Evolutionary conservation across 1,140 invertebrate species (phyloP).

Genomic region (Achatina immaculata): DNA sequence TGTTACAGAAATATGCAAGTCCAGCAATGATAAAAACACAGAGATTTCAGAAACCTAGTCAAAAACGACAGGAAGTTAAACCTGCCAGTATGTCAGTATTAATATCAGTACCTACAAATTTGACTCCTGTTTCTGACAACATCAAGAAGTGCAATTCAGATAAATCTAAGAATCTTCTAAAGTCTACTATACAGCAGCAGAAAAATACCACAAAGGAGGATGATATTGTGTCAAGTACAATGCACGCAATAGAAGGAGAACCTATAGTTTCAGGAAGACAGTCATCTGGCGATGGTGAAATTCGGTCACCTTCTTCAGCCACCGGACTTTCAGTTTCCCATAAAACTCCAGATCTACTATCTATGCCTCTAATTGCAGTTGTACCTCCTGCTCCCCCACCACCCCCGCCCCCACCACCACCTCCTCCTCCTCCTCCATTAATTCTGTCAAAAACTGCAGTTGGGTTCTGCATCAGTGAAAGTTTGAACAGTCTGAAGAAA

Average conservation of each 20-base stretch:
- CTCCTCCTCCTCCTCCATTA: slow-evolving; percentile 43
- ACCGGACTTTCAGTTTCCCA: no score
- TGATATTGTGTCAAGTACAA: no score
- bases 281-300: no score
- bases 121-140: no score
- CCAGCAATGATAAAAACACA: slow-evolving; percentile 64
- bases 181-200: slow-evolving; percentile 7
- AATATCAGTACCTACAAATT: slow-evolving; percentile 2
- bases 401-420: slow-evolving; percentile 41
- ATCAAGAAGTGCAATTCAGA: no score
- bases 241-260: no score
- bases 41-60: slow-evolving; percentile 59
- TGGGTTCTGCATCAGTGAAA: neutral
- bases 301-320: no score
- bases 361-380: no score
- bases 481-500: slow-evolving; percentile 16
- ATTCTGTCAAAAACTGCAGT: neutral
- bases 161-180: slow-evolving; percentile 42
- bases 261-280: no score
- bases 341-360: no score
- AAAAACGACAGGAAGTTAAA: slow-evolving; percentile 37
- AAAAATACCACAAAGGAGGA: slow-evolving; percentile 32
- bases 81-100: slow-evolving; percentile 4
- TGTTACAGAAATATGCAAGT: slow-evolving; percentile 66
- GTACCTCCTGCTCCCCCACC: slow-evolving; percentile 48